A percentile compares a stretch with the other conserved stretches of the same genome.
phyloP scores from a whole-genome alignment of 2,888 invertebrate genomes.

The Leucophora obtusa region DNA sequence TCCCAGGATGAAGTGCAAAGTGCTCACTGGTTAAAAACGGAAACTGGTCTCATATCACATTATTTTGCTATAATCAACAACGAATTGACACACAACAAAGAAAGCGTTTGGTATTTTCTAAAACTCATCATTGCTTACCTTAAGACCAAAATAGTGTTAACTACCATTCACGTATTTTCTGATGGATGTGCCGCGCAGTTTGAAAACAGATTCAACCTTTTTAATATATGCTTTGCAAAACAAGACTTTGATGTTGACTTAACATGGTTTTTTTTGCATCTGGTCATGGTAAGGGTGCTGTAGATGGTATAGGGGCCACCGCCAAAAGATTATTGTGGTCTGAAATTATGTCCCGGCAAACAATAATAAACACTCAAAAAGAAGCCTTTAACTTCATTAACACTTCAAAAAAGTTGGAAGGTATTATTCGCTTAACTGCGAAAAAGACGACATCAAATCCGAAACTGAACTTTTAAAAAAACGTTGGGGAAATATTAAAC shows the following conservation, averaged over 20 bases:
- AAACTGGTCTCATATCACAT: constrained; percentile 25
- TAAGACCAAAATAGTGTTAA: neutral
- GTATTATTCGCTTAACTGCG: constrained; percentile 7
- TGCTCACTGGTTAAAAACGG: constrained; percentile 3
- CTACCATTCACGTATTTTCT: constrained; percentile 13
- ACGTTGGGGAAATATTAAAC: constrained; percentile 30
- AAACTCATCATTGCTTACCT: constrained; percentile 12
- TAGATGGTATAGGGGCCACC: constrained; percentile 21
- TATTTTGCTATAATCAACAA: constrained; percentile 22
- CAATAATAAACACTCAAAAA: constrained; percentile 17
- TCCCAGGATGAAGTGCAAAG: constrained; percentile 4
- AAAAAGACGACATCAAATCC: constrained; percentile 26
- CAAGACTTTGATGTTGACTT: too few species aligned
- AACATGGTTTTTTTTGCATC: too few species aligned
- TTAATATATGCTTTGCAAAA: constrained; percentile 7
- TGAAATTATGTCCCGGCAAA: constrained; percentile 19
- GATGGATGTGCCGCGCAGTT: too few species aligned
- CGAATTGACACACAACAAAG: constrained; percentile 29
- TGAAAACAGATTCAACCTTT: constrained; percentile 17
- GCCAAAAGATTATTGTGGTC: constrained; percentile 10
- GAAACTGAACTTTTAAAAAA: constrained; percentile 26
- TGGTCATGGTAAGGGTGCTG: too few species aligned
- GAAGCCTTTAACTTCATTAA: too few species aligned
- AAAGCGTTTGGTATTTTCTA: constrained; percentile 29
- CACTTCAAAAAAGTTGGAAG: constrained; percentile 22